Evolutionary conservation across 1,140 invertebrate genomes (phyloP).

Genomic region (Drosophila rufa): DNA sequence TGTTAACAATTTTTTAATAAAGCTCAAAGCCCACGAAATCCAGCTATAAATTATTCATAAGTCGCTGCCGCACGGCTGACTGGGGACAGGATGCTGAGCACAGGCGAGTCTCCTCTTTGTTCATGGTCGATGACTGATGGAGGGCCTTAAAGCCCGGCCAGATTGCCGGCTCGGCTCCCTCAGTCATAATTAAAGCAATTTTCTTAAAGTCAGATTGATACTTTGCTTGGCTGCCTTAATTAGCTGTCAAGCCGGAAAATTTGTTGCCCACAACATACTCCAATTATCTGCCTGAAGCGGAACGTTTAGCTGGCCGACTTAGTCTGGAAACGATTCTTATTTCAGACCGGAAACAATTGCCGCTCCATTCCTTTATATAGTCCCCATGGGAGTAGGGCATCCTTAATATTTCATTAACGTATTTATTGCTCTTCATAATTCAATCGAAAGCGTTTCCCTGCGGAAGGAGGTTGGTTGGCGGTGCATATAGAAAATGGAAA

Average conservation of each 20-base stretch:
- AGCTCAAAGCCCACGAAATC: conserved; percentile 35
- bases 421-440: conserved; percentile 50
- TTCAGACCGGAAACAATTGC: conserved; percentile 18
- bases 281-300: conserved; percentile 32
- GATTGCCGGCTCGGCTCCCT: not conserved
- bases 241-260: conserved; percentile 22
- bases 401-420: conserved; percentile 32
- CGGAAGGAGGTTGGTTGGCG: not conserved
- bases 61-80: conserved; percentile 28
- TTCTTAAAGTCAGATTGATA: conserved; percentile 18
- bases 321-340: conserved; percentile 14
- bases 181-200: conserved; percentile 35
- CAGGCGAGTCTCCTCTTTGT: conserved; percentile 2
- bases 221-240: conserved; percentile 24
- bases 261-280: conserved; percentile 8
- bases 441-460: conserved; percentile 26
- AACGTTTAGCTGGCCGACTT: conserved; percentile 18
- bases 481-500: conserved; percentile 8
- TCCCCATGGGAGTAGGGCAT: conserved; percentile 13
- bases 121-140: conserved; percentile 30
- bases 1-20: conserved; percentile 43
- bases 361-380: not conserved
- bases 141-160: conserved; percentile 6
- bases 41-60: conserved; percentile 64
- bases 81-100: conserved; percentile 2